Percentiles rank a stretch among this genome's conserved stretches.
phyloP scores from a whole-genome alignment of 23 tunicate species.

The Botrylloides violaceus region DNA sequence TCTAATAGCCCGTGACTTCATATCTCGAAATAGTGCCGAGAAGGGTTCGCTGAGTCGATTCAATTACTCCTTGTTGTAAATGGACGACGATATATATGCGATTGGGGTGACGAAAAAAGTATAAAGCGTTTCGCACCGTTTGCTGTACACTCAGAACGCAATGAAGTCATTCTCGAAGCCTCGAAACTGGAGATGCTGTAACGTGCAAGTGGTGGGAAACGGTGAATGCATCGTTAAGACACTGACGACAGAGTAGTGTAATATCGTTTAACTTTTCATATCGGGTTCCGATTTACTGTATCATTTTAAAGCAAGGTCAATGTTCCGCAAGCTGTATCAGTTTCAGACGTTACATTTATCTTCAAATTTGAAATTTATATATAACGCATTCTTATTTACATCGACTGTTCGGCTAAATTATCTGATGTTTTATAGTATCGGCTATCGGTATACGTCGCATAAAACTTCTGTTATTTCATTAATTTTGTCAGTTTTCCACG shows the following conservation, averaged over 20 bases:
- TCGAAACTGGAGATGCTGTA: not conserved
- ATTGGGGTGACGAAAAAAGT: not conserved
- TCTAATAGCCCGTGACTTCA: not conserved
- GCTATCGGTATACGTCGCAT: no score
- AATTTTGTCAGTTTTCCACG: no score
- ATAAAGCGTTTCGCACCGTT: not conserved
- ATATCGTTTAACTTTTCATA: no score
- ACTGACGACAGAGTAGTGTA: not conserved
- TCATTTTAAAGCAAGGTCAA: no score
- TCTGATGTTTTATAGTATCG: no score
- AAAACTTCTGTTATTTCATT: no score
- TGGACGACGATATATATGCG: not conserved
- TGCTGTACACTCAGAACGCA: not conserved
- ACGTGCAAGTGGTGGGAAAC: not conserved
- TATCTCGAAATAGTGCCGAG: not conserved
- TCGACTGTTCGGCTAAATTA: no score
- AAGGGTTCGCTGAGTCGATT: not conserved
- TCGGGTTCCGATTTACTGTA: no score
- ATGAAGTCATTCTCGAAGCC: not conserved
- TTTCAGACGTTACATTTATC: no score
- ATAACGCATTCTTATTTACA: no score
- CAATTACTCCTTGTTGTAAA: not conserved
- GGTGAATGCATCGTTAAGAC: not conserved
- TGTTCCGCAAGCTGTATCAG: no score
- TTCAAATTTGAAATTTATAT: no score